Evolutionary conservation across 30 jellyfish, hydroid and myxozoan species (phyloP), one percentile per base, ranked within the genome.

Genomic region (Calvadosia cruxmelitensis): DNA sequence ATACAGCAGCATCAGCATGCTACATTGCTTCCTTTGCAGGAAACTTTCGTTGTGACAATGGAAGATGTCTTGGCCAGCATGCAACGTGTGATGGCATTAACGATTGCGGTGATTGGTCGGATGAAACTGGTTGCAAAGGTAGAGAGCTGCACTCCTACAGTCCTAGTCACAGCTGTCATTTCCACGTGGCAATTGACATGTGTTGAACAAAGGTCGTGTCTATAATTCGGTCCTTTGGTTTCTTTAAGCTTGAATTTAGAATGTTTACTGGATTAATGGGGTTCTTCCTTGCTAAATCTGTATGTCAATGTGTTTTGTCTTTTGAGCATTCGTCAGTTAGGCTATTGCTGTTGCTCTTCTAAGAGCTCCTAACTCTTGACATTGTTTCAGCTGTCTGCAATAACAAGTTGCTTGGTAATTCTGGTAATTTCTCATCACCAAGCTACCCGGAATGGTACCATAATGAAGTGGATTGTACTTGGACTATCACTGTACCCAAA

Each of bases 71-170:
- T 3, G 74, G 87, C 29, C 76, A 81, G 48, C 53, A 81, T 53
- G 74, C 89, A 10, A 66, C 81, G 25, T 87, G 97, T 62, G 97
- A 87, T 70, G 73, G 84, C 15, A 83, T 79, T 12, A 70, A 87
- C 72, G 94, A 87, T 72, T 87, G 97, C 68, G 97, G 97, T 16
- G 97, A 87, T 68, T 52, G 72, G 52, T 87, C 97, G 31, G 97
- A 87, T 73, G 97, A 87, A 68, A 67, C 66, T 42, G 66, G 70
- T 67, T 87, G 97, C 80, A 68, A 42, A 42, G 57, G 57, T 42
- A 42, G n/a, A n/a, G n/a, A n/a, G n/a, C n/a, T n/a, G n/a, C n/a
- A n/a, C n/a, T n/a, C n/a, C n/a, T n/a, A n/a, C n/a, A n/a, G n/a
- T n/a, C n/a, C n/a, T n/a, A n/a, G n/a, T n/a, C n/a, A n/a, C n/a